Conservation (phyloP, 2,113 vertebrate species). For the Chunga burmeisteri region DNA sequence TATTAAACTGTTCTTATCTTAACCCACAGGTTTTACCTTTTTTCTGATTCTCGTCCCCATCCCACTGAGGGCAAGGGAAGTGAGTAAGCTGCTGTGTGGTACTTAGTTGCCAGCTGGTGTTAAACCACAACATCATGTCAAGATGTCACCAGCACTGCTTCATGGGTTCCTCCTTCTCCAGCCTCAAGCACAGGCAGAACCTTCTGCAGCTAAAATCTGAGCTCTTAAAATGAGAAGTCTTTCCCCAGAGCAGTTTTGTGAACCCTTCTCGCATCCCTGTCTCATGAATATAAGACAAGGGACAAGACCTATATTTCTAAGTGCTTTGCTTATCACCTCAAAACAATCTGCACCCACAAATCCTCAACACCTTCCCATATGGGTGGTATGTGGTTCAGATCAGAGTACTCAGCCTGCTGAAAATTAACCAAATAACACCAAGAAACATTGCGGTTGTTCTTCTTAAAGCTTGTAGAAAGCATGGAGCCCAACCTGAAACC, state of each 20-base stretch:
- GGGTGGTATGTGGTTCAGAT: not conserved
- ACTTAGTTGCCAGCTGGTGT: too few relatives aligned
- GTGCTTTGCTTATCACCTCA: not conserved
- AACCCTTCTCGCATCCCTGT: not conserved
- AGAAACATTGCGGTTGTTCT: not conserved
- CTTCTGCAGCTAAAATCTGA: not conserved
- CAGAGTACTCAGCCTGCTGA: not conserved
- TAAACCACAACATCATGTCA: too few relatives aligned
- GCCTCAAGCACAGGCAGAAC: not conserved
- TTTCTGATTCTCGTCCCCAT: too few relatives aligned
- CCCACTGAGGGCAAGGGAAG: too few relatives aligned
- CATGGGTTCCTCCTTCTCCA: not conserved
- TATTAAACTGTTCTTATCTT: too few relatives aligned
- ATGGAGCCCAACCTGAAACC: not conserved
- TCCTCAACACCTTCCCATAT: accelerated
- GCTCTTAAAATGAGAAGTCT: not conserved
- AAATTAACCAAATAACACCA: not conserved
- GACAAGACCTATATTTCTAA: not conserved
- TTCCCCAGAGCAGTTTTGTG: not conserved
- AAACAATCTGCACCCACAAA: not conserved
- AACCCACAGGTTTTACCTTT: too few relatives aligned
- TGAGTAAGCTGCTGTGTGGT: too few relatives aligned
- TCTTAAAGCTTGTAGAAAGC: not conserved
- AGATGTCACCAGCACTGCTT: not conserved
- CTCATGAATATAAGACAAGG: not conserved